These are phyloP conservation scores for Calameuta pallipes DNA, from an alignment of 2,888 invertebrate species.

Conservation along the genomic window DNA sequence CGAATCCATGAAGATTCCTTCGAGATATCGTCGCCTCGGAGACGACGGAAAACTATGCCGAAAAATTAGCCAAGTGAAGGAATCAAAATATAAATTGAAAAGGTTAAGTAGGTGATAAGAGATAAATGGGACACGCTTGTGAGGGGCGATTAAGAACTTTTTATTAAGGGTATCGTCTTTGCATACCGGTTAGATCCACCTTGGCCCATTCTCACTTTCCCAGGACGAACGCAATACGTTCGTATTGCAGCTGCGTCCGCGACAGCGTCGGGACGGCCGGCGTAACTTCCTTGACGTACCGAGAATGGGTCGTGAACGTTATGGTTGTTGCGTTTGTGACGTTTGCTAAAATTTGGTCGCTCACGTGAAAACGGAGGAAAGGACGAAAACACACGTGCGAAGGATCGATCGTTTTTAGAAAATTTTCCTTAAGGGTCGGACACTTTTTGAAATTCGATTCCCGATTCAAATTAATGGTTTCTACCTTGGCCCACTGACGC, in stretches of 20 bases:
- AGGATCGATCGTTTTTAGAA: not conserved
- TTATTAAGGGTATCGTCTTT: not conserved
- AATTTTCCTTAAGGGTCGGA: not conserved
- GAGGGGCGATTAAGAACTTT: not conserved
- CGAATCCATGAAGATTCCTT: not conserved
- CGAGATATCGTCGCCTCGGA: not conserved
- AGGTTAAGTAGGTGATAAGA: not conserved
- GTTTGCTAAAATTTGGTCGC: too few relatives aligned
- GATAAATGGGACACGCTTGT: not conserved
- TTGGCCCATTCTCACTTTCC: conserved; percentile 10
- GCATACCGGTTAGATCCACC: not conserved
- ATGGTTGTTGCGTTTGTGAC: too few relatives aligned
- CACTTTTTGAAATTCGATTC: not conserved
- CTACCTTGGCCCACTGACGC: conserved; percentile 12
- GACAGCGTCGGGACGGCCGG: not conserved
- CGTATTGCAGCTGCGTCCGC: not conserved
- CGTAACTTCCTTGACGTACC: not conserved
- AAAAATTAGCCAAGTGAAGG: not conserved
- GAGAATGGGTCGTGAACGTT: not conserved
- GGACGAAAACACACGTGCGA: not conserved
- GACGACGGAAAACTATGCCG: not conserved
- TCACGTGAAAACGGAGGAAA: not conserved
- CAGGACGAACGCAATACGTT: not conserved
- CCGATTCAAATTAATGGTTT: not conserved
- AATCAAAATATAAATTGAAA: not conserved